Evolutionary conservation across 2,888 invertebrate species (phyloP).

Genomic region (Margaritifera margaritifera): DNA sequence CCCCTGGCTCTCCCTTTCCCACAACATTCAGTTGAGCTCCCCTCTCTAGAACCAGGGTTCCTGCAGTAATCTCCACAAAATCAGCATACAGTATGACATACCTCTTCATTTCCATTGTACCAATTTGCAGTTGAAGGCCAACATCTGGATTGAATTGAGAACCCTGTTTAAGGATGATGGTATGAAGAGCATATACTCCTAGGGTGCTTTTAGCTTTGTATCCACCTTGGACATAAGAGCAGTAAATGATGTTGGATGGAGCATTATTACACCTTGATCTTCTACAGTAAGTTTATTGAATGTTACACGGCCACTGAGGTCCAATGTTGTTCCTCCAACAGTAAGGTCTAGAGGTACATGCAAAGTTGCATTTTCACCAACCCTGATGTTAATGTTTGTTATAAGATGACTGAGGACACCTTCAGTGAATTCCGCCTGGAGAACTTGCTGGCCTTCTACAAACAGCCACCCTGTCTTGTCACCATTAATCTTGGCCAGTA

Average conservation of each 20-base stretch:
- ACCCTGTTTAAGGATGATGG: conserved; percentile 45
- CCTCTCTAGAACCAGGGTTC: conserved; percentile 47
- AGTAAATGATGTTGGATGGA: conserved; percentile 48
- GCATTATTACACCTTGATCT: conserved; percentile 38
- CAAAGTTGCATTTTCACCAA: conserved; percentile 41
- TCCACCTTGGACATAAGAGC: conserved; percentile 42
- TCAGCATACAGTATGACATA: conserved; percentile 47
- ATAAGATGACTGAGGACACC: conserved; percentile 39
- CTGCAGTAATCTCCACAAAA: conserved; percentile 44
- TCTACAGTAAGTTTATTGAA: conserved; percentile 56
- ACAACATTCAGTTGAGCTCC: conserved; percentile 48
- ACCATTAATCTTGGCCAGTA: conserved; percentile 40
- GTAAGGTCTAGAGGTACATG: conserved; percentile 52
- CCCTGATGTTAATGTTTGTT: conserved; percentile 47
- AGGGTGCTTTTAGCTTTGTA: conserved; percentile 37
- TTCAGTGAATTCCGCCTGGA: conserved; percentile 50
- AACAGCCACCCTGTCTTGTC: conserved; percentile 53
- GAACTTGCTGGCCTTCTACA: conserved; percentile 40
- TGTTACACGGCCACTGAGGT: conserved; percentile 49
- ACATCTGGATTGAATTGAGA: conserved; percentile 41
- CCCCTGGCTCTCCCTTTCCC: conserved; percentile 30
- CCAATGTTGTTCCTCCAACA: conserved; percentile 45
- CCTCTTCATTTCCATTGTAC: conserved; percentile 52
- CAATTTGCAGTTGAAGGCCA: conserved; percentile 40
- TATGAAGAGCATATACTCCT: conserved; percentile 45